These are phyloP conservation scores for Grapholita molesta DNA, from an alignment of 1,140 invertebrate species.

Conservation along the genomic window DNA sequence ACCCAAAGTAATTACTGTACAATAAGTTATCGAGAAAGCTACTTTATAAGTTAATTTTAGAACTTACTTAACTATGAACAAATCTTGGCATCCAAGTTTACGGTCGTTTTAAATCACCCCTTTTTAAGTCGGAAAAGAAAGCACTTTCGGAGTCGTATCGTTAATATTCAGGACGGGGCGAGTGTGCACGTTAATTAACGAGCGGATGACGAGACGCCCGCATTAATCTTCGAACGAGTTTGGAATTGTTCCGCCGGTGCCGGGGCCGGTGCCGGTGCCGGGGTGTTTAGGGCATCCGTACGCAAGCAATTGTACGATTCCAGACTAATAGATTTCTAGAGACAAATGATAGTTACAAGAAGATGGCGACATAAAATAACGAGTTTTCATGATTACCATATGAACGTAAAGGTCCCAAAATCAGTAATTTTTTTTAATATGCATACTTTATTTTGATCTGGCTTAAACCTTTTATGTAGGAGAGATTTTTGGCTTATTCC, in stretches of 20 bases:
- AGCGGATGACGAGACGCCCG: slow-evolving; percentile 8
- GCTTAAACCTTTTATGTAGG: no score
- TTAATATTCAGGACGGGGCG: slow-evolving; percentile 13
- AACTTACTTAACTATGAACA: neutral
- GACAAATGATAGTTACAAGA: no score
- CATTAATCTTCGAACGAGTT: slow-evolving; percentile 11
- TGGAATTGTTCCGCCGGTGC: neutral
- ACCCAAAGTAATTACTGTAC: neutral
- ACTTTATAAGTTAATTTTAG: neutral
- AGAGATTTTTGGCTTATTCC: no score
- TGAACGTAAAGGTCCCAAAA: no score
- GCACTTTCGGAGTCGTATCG: neutral
- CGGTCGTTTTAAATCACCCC: neutral
- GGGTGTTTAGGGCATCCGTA: neutral
- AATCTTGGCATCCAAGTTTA: neutral
- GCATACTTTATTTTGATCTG: no score
- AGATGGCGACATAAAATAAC: no score
- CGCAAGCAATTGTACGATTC: neutral
- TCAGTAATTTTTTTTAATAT: no score
- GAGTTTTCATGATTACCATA: no score
- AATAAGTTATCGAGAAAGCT: no score
- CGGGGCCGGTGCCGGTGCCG: no score
- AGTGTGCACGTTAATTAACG: slow-evolving; percentile 5
- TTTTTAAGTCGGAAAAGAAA: neutral
- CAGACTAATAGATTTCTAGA: no score